Percentiles rank a stretch among this genome's conserved stretches.
Evolutionary conservation across 1,140 invertebrate species (phyloP).

Genomic region (Trachelipus rathkii): DNA sequence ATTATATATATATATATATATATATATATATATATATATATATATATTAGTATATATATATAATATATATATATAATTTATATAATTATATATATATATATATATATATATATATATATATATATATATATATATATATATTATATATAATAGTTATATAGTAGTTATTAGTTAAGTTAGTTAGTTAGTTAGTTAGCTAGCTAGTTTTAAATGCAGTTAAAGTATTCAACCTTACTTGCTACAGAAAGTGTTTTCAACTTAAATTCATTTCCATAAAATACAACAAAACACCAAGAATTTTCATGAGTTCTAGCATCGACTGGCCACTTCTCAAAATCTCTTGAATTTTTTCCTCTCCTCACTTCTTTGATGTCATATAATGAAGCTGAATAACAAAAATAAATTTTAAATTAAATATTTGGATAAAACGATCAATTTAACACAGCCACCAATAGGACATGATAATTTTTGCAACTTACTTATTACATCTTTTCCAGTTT

Average conservation of each 20-base stretch:
- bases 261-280: slow-evolving; percentile 87
- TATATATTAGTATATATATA: too few species aligned
- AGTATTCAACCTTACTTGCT: slow-evolving; percentile 57
- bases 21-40: too few species aligned
- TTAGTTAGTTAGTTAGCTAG: too few species aligned
- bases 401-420: background rate
- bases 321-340: slow-evolving; percentile 88
- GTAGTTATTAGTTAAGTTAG: too few species aligned
- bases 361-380: slow-evolving; percentile 86
- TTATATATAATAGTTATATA: too few species aligned
- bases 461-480: background rate
- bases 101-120: too few species aligned
- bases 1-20: too few species aligned
- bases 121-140: too few species aligned
- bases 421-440: background rate
- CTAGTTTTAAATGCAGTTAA: too few species aligned
- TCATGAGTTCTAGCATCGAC: slow-evolving; percentile 81
- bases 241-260: slow-evolving; percentile 84
- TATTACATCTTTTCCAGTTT: background rate
- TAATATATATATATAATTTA: too few species aligned
- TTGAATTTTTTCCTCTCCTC: slow-evolving; percentile 76
- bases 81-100: too few species aligned
- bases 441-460: background rate
- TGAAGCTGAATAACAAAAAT: slow-evolving; percentile 53
- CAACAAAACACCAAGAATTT: slow-evolving; percentile 74